These are phyloP conservation scores for Octodon degus DNA, from an alignment of 2,113 vertebrate species.

Conservation along the genomic window DNA sequence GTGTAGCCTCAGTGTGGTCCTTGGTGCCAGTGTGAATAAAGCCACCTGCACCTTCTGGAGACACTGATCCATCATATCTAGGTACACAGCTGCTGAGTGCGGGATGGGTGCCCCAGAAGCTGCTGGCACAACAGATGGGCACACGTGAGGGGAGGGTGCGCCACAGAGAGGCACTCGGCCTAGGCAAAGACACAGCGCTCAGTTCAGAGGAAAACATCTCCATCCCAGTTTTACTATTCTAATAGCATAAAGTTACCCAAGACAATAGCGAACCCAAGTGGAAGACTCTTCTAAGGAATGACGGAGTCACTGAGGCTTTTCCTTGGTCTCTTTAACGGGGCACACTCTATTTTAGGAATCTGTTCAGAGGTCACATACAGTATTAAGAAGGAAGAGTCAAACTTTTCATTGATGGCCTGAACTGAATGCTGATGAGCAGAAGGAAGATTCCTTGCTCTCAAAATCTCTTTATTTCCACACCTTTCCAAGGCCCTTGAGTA, in stretches of 20 bases:
- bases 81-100: fast-evolving
- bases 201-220: not conserved
- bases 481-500: not conserved
- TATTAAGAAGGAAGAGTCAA: not conserved
- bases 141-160: too few species aligned
- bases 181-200: not conserved
- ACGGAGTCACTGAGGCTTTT: not conserved
- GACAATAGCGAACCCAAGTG: not conserved
- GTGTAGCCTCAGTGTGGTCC: not conserved
- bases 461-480: not conserved
- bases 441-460: too few species aligned
- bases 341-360: not conserved
- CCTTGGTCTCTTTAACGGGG: not conserved
- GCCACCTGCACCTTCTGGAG: not conserved
- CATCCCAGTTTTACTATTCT: not conserved
- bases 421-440: not conserved
- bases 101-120: fast-evolving
- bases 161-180: not conserved
- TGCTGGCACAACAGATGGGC: too few species aligned
- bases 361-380: not conserved
- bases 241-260: not conserved
- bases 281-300: not conserved
- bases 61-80: not conserved
- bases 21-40: not conserved
- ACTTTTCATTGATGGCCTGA: not conserved